Percentiles rank a stretch among this genome's conserved stretches.
Evolutionary conservation across 2,888 invertebrate species (phyloP).

Genomic region (Holacanthella duospinosa): DNA sequence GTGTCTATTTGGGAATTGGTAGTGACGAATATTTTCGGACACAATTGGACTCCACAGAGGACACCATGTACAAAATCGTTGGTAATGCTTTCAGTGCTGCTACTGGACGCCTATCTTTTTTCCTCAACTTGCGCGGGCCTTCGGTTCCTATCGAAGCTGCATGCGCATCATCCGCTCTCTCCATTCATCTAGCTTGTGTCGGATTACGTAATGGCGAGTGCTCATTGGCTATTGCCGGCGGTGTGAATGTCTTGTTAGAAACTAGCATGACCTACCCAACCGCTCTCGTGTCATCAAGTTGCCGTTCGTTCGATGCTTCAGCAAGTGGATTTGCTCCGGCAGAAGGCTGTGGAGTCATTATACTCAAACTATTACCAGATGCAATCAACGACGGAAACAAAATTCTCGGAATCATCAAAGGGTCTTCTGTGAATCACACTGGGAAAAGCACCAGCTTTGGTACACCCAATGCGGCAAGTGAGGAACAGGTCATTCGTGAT

Average conservation of each 20-base stretch:
- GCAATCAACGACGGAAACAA: slow-evolving; percentile 25
- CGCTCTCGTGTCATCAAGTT: slow-evolving; percentile 34
- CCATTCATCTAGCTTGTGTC: slow-evolving; percentile 15
- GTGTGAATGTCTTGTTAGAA: slow-evolving; percentile 21
- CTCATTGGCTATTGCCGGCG: slow-evolving; percentile 17
- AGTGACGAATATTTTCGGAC: neutral
- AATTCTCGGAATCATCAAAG: slow-evolving; percentile 36
- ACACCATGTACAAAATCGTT: neutral
- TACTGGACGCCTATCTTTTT: neutral
- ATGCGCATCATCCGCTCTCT: slow-evolving; percentile 19
- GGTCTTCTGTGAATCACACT: slow-evolving; percentile 39
- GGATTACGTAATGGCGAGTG: slow-evolving; percentile 1
- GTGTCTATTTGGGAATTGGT: neutral
- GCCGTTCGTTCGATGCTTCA: slow-evolving; percentile 39
- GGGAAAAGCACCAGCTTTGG: slow-evolving; percentile 40
- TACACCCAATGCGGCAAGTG: slow-evolving; percentile 22
- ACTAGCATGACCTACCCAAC: slow-evolving; percentile 11
- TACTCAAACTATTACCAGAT: slow-evolving; percentile 38
- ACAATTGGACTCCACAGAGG: neutral
- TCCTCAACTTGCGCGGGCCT: neutral
- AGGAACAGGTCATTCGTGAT: slow-evolving; percentile 48
- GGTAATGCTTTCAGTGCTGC: neutral
- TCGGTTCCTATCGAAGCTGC: slow-evolving; percentile 14
- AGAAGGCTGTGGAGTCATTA: slow-evolving; percentile 40
- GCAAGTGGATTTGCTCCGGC: slow-evolving; percentile 42